Evolutionary conservation across 2,113 vertebrate species (phyloP).

Genomic region (Labrus mixtus): DNA sequence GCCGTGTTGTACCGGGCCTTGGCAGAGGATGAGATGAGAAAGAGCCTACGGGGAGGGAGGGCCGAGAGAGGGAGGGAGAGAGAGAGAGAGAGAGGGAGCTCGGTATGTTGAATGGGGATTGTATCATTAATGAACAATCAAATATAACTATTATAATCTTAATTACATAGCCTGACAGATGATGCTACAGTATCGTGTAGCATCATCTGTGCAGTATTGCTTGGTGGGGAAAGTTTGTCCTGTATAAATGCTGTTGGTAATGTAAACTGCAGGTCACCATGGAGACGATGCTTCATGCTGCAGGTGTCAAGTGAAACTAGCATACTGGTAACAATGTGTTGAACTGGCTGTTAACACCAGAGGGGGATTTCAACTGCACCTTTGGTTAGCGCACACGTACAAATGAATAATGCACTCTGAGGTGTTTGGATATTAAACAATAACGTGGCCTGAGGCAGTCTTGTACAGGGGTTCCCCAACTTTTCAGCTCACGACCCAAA

Average conservation of each 20-base stretch:
- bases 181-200: background rate
- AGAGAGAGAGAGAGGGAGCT: constrained; percentile 43
- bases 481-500: too few relatives aligned
- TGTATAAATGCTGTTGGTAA: too few relatives aligned
- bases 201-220: too few relatives aligned
- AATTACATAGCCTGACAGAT: background rate
- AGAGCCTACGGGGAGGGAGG: constrained; percentile 29
- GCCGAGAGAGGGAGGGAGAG: constrained; percentile 45
- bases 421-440: background rate
- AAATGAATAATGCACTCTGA: too few relatives aligned
- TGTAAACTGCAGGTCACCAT: background rate
- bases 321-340: background rate
- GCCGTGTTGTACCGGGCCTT: constrained; percentile 22
- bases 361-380: background rate
- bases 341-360: background rate
- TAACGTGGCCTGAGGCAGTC: background rate
- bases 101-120: background rate
- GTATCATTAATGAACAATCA: too few relatives aligned
- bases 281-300: background rate
- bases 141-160: too few relatives aligned
- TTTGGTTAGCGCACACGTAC: too few relatives aligned
- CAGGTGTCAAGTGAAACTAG: constrained; percentile 8
- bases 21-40: constrained; percentile 42
- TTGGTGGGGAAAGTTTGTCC: too few relatives aligned
- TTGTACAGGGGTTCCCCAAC: too few relatives aligned